Evolutionary conservation across 2,797 vertebrate genomes (phyloP).

Genomic region (Myiothlypis chrysogaster): DNA sequence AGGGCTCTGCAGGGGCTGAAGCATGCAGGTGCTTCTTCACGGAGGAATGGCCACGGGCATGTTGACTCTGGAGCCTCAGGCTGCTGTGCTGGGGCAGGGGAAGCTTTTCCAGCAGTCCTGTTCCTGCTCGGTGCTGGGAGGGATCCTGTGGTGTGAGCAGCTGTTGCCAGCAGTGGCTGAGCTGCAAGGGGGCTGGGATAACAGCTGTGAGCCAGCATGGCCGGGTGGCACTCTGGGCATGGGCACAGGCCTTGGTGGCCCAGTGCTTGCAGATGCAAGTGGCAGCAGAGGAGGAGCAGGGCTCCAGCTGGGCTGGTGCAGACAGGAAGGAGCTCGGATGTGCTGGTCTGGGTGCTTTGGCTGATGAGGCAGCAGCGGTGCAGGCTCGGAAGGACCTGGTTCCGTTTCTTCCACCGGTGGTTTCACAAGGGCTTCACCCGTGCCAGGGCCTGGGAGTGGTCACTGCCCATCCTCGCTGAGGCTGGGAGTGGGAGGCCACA

Average conservation of each 20-base stretch:
- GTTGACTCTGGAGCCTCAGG: rapidly evolving
- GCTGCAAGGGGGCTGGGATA: neutral
- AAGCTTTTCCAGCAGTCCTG: neutral
- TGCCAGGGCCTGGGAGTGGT: neutral
- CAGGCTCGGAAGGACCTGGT: neutral
- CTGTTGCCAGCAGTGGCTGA: neutral
- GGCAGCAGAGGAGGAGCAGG: neutral
- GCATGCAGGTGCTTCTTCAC: neutral
- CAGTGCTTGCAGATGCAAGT: neutral
- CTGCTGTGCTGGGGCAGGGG: neutral
- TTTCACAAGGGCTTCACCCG: neutral
- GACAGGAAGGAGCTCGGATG: neutral
- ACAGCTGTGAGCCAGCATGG: rapidly evolving
- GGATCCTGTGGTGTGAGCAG: rapidly evolving
- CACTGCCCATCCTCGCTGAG: rapidly evolving
- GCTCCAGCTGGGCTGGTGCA: neutral
- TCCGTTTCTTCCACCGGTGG: neutral
- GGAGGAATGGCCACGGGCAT: rapidly evolving
- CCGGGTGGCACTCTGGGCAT: neutral
- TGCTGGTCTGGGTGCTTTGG: neutral
- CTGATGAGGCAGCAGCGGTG: neutral
- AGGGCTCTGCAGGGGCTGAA: neutral
- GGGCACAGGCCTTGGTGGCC: neutral
- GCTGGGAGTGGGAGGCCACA: neutral
- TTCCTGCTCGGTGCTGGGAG: neutral